These are phyloP conservation scores for Odontamblyopus lacepedii DNA, from an alignment of 2,797 vertebrate species.

Conservation along the genomic window DNA sequence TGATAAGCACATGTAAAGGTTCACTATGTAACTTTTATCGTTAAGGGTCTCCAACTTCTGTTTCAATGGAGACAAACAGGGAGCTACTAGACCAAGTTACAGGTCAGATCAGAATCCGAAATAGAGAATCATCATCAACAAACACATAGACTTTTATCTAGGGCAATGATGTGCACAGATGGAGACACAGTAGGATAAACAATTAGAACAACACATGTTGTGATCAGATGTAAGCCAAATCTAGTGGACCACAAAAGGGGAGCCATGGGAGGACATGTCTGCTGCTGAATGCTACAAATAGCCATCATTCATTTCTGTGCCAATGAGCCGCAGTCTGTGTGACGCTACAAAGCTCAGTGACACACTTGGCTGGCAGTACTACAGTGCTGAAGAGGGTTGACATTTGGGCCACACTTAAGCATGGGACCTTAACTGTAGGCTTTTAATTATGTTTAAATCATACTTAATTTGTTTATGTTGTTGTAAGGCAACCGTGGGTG, in stretches of 20 bases:
- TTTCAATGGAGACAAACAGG: no score
- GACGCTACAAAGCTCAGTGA: constrained; percentile 55
- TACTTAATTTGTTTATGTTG: no score
- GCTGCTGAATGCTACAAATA: constrained; percentile 41
- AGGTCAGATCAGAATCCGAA: no score
- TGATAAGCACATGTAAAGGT: no score
- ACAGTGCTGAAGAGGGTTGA: constrained; percentile 14
- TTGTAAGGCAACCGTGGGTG: no score
- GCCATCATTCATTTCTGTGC: constrained; percentile 38
- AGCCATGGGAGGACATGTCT: constrained; percentile 13
- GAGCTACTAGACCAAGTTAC: no score
- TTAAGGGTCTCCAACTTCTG: no score
- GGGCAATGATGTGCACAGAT: background rate
- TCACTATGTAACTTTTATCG: no score
- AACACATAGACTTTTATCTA: background rate
- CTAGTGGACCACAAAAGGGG: constrained; percentile 6
- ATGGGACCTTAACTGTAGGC: no score
- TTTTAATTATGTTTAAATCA: no score
- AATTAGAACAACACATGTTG: constrained; percentile 22
- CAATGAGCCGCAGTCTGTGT: constrained; percentile 29
- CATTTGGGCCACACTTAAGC: background rate
- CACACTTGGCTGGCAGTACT: constrained; percentile 50
- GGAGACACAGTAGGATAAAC: constrained; percentile 10
- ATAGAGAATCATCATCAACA: no score
- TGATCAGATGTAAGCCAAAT: constrained; percentile 16